Base-by-base conservation (phyloP, 53 echinoderm and acorn worm species). In the Patiria pectinifera region DNA sequence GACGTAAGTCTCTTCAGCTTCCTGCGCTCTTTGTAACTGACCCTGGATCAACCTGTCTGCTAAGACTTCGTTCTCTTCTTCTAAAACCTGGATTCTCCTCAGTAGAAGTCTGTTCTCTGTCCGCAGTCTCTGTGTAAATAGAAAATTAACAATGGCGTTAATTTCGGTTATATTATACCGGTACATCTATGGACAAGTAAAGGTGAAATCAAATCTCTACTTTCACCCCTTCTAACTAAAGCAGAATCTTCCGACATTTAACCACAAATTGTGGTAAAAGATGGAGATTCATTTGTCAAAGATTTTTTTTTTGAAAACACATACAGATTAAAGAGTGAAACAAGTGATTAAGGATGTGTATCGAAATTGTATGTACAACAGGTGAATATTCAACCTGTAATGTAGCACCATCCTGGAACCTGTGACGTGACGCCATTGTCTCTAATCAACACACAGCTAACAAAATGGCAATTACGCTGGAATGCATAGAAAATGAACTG, bases 11-110 rank as follows among this genome's bases (percentile, higher is more conserved):
- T 99, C 99, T 87, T 99, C 99, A 0, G 97, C 99, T 76, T 99
- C 97, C 82, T 94, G 95, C 58, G 99, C 99, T 23, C 97, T 85
- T n/a, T 82, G 87, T 11, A 99, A 76, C 71, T 99, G 99, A 45
- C 96, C 99, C 85, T 99, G 99, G 69, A 99, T 99, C 60, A 99
- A 84, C 46, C 92, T 95, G 83, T 99, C 99, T 6, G 97, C 99
- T 4, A 99, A 79, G 43, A 80, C 93, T 80, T 96, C 96, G 49
- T 96, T 99, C 91, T 99, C 99, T 80, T 97, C 96, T 80, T 99
- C 99, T 4, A 96, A 85, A 45, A 87, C 87, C 35, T 98, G 96
- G 58, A 98, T 95, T 59, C 96, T 80, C 72, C 95, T 94, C 66
- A 95, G 92, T 2, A 98, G 96, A 10, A 98, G 95, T 8, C 96